Percentiles rank a stretch among this genome's conserved stretches.
These are phyloP conservation scores for Nasonia oneida DNA, from an alignment of 2,888 invertebrate genomes.

Conservation along the genomic window DNA sequence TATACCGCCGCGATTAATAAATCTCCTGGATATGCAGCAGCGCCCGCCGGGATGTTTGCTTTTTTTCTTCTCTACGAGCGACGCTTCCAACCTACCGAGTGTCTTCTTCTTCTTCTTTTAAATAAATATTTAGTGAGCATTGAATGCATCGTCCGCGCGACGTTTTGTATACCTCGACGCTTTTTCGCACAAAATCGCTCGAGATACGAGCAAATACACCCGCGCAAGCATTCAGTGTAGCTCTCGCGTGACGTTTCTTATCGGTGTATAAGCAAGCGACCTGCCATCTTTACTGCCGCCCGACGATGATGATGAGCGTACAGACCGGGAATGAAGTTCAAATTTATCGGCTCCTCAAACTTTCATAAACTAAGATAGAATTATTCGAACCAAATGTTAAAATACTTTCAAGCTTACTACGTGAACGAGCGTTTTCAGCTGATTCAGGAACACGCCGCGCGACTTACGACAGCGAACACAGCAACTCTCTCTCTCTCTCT, in stretches of 20 bases:
- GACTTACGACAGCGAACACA: neutral
- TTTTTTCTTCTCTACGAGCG: neutral
- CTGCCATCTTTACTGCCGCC: slow-evolving; percentile 64
- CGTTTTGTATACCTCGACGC: neutral
- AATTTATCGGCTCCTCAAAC: neutral
- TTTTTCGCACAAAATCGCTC: slow-evolving; percentile 16
- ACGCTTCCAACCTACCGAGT: neutral
- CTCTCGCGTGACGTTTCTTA: slow-evolving; percentile 71
- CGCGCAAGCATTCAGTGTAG: neutral
- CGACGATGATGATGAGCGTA: slow-evolving; percentile 70
- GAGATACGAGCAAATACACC: slow-evolving; percentile 13
- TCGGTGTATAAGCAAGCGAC: slow-evolving; percentile 74
- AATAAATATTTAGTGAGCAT: neutral
- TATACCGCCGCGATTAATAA: slow-evolving; percentile 60
- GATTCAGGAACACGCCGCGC: slow-evolving; percentile 4
- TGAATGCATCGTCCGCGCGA: neutral
- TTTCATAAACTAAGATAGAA: too few species aligned
- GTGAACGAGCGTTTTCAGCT: slow-evolving; percentile 29
- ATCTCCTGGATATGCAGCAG: slow-evolving; percentile 40
- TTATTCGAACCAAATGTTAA: neutral
- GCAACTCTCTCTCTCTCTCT: slow-evolving; percentile 15
- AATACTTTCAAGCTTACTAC: neutral
- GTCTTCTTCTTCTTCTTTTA: too few species aligned
- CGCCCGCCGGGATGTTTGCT: neutral
- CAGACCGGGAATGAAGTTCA: slow-evolving; percentile 63